A percentile compares a stretch with the other conserved stretches of the same genome.
These are phyloP conservation scores for Aselliscus stoliczkanus DNA, from an alignment of 2,797 vertebrate genomes.

Conservation along the genomic window DNA sequence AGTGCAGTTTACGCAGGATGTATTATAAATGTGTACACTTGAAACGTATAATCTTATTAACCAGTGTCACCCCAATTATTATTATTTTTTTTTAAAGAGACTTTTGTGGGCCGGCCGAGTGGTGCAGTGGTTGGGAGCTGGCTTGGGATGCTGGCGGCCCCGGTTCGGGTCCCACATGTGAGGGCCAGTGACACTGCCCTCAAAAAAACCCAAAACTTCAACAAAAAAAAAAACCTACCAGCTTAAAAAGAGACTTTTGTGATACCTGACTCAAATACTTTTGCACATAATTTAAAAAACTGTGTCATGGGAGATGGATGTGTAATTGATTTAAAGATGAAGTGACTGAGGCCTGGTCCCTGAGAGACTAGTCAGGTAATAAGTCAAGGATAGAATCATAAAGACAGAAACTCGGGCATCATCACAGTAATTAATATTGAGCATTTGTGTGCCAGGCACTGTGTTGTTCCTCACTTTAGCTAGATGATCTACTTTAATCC, in stretches of 20 bases:
- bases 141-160: no score
- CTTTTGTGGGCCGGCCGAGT: no score
- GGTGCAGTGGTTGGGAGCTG: no score
- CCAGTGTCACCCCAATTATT: background rate
- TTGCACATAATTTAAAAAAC: background rate
- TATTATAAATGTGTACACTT: background rate
- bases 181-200: no score
- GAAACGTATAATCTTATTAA: background rate
- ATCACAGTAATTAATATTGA: background rate
- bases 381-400: background rate
- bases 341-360: background rate
- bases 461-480: background rate
- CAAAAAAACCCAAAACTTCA: no score
- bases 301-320: background rate
- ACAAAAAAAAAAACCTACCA: no score
- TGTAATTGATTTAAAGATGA: constrained; percentile 17
- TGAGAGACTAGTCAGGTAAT: background rate
- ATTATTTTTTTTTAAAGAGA: no score
- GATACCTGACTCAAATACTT: background rate
- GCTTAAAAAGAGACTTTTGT: background rate
- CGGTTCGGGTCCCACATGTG: no score
- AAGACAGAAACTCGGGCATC: background rate
- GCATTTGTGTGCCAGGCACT: background rate
- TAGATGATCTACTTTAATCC: background rate
- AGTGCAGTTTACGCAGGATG: background rate